Evolutionary conservation across 2,888 invertebrate genomes (phyloP).

Genomic region (Camptogramma bilineatum): DNA sequence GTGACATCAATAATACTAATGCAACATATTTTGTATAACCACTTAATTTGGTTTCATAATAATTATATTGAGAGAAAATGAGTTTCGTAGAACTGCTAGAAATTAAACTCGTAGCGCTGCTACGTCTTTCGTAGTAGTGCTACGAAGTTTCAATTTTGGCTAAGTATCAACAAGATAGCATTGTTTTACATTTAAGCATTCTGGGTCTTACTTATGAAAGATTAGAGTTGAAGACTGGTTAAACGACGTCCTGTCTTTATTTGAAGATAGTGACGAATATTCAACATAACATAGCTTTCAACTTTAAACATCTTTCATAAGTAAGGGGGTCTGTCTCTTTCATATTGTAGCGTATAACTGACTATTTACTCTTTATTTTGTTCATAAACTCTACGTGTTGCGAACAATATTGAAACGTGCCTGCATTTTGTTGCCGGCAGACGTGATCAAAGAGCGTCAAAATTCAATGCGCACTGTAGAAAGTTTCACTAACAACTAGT

Average conservation of each 20-base stretch:
- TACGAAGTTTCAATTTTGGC: background rate
- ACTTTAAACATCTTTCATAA: too few species aligned
- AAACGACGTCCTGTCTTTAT: too few species aligned
- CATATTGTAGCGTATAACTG: too few species aligned
- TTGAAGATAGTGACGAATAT: too few species aligned
- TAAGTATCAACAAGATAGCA: background rate
- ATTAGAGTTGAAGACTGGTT: too few species aligned
- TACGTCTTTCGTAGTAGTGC: conserved; percentile 3
- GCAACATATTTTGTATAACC: background rate
- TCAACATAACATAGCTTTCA: too few species aligned
- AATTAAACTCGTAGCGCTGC: conserved; percentile 11
- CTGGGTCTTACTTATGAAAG: too few species aligned
- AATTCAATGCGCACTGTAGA: conserved; percentile 26
- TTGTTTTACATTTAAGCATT: too few species aligned
- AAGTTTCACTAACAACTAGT: conserved; percentile 19
- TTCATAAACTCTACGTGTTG: conserved; percentile 20
- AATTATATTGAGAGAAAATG: background rate
- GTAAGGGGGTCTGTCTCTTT: too few species aligned
- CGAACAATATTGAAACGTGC: conserved; percentile 19
- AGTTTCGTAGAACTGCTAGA: conserved; percentile 16
- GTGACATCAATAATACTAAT: background rate
- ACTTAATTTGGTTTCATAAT: too few species aligned
- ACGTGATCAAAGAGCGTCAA: conserved; percentile 32
- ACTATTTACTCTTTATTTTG: too few species aligned
- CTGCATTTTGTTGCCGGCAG: conserved; percentile 27